These are phyloP conservation scores for Esox lucius DNA, from an alignment of 2,797 vertebrate genomes.

Conservation along the genomic window DNA sequence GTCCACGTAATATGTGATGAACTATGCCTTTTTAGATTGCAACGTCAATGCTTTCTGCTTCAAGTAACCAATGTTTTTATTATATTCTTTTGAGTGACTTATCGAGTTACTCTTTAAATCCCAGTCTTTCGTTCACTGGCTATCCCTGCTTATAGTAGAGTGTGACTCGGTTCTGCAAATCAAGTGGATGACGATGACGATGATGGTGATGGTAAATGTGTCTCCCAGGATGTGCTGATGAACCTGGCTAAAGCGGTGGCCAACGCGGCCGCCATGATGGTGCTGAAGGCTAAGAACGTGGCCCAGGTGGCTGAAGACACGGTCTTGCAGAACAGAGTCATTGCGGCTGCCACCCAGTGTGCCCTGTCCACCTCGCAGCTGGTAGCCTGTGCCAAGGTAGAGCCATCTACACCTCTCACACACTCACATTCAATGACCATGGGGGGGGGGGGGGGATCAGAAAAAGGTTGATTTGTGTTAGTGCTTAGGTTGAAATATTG, in stretches of 20 bases:
- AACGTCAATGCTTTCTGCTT: too few relatives aligned
- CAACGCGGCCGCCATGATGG: slow-evolving; percentile 88
- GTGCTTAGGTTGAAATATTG: too few relatives aligned
- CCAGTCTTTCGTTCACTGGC: too few relatives aligned
- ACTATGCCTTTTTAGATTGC: too few relatives aligned
- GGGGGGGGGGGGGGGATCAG: too few relatives aligned
- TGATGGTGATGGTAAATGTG: neutral
- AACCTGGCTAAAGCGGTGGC: slow-evolving; percentile 94
- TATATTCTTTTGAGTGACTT: too few relatives aligned
- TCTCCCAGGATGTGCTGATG: slow-evolving; percentile 90
- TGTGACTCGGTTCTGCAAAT: too few relatives aligned
- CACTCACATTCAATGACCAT: too few relatives aligned
- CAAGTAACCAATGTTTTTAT: too few relatives aligned
- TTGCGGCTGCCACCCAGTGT: slow-evolving; percentile 87
- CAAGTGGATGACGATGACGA: neutral
- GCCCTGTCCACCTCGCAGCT: slow-evolving; percentile 89
- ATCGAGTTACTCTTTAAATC: too few relatives aligned
- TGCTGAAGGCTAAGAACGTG: slow-evolving; percentile 88
- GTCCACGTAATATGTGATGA: slow-evolving; percentile 13
- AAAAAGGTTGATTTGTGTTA: too few relatives aligned
- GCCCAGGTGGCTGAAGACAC: slow-evolving; percentile 86
- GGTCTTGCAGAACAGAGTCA: slow-evolving; percentile 86
- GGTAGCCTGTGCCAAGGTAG: slow-evolving; percentile 88
- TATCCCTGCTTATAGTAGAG: too few relatives aligned
- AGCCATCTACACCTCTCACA: neutral